Evolutionary conservation across 2,113 vertebrate genomes (phyloP), one percentile per base, ranked within the genome.

Genomic region (Vicugna pacos): DNA sequence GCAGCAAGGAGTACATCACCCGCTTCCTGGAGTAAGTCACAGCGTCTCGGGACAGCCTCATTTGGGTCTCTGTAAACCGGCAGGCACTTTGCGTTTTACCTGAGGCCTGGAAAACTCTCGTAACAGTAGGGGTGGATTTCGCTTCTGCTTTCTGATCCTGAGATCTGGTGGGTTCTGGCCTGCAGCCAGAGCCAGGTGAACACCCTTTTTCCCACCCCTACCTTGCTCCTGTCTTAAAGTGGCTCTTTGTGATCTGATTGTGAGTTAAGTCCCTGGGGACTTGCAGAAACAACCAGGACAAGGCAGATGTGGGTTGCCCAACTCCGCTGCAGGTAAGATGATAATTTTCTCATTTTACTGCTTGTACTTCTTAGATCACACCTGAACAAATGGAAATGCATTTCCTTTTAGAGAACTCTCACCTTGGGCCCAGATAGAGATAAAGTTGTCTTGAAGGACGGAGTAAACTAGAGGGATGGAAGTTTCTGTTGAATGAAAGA

Each of bases 1-100:
- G 99, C 99, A 99, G 99, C 98, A 99, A 99, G 97, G 99, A 99
- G 65, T 99, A 99, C 93, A 99, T 99, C 98, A 99, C 99, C 73
- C 99, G 99, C 81, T 99, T 99, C 96, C 98, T 99, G 2, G 99
- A 99, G 99, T 99, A 98, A 99, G 99, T 98, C 81, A 50, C 26
- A 20, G 14, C 1, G 2, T 12, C 17, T 91, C 24, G 0, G 58
- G 26, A 46, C 32, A 42, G 50, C 16, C 17, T 81, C 5, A 10
- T 24, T 15, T 16, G n/a, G 50, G 26, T 65, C 24, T 87, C 87
- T 76, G 20, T 50, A 64, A 62, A 30, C 13, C 2, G 0, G 62
- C 70, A 28, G 48, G 20, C 52, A 46, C 3, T 8, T 14, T 56
- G n/a, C 60, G 17, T 77, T 81, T 67, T 46, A 20, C 32, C 15